A percentile compares a stretch with the other conserved stretches of the same genome.
phyloP scores from a whole-genome alignment of 2,113 vertebrate species.

The Phrynosoma blainvillii region DNA sequence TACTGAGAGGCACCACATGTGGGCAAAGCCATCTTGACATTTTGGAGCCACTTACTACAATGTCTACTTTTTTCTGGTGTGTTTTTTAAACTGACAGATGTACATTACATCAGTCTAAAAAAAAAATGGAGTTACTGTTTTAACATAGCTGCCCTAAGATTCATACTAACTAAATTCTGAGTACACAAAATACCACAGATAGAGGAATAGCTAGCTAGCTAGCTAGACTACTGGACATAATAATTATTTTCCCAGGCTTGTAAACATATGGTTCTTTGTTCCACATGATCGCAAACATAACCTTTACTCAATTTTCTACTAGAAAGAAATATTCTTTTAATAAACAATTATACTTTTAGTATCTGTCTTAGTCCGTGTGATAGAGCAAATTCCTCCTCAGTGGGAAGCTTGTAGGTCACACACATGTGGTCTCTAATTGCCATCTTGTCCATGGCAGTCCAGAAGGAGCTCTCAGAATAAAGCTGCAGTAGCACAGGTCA shows the following conservation, averaged over 20 bases:
- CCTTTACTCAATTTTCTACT: background rate
- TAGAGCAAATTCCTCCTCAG: background rate
- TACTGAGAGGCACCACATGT: background rate
- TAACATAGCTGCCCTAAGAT: background rate
- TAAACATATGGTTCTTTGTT: too few relatives aligned
- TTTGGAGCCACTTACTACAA: background rate
- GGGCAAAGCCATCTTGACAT: background rate
- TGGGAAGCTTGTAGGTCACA: conserved; percentile 1
- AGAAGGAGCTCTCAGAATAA: conserved; percentile 13
- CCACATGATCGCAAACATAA: too few relatives aligned
- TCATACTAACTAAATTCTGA: background rate
- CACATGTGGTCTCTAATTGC: conserved; percentile 7
- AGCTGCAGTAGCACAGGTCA: background rate
- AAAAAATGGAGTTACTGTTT: background rate
- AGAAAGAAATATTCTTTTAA: background rate
- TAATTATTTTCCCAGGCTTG: background rate
- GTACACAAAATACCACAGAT: background rate
- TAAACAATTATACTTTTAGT: background rate
- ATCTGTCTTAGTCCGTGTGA: background rate
- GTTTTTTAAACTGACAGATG: too few relatives aligned
- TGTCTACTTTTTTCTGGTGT: too few relatives aligned
- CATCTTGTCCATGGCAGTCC: conserved; percentile 40
- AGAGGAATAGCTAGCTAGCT: background rate
- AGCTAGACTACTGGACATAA: background rate
- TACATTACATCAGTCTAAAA: background rate